Evolutionary conservation across 2,797 vertebrate species (phyloP), one percentile per base, ranked within the genome.

Genomic region (Staurois parvus): DNA sequence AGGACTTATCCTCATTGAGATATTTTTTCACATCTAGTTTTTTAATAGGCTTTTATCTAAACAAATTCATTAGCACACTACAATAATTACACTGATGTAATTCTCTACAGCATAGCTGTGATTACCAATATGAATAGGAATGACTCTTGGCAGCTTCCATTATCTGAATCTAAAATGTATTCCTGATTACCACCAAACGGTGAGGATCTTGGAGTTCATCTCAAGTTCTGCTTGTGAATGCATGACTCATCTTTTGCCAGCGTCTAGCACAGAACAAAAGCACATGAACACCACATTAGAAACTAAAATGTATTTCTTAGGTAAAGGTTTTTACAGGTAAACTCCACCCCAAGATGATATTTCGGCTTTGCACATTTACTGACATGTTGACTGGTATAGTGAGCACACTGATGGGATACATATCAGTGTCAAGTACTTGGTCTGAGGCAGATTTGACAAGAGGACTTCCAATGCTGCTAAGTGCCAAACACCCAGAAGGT

Each of bases 21-120:
- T 74, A 30, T 82, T 84, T 81, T 81, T 69, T 70, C 34, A 37
- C 82, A 76, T 48, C 62, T 69, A 48, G 66, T 69, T 76, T 19
- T 81, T 84, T 84, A 84, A 84, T 84, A 69, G 66, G 84, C 79
- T 85, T 85, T 76, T 76, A 85, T 81, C 84, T 85, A 85, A 85
- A 81, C 84, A 81, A 76, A 72, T 81, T 85, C 78, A 85, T 85
- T 85, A 85, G 70, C 66, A 52, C 67, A 3, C 19, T 40, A 15
- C 79, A 76, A 81, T 85, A 81, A 85, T 81, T 76, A 81, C 79
- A 64, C 69, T 48, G 68, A 30, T 56, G 79, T 81, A 81, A 85
- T 85, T 72, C 84, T 70, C 78, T 8, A 45, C 79, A 79, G 79
- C 52, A 30, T 56, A 70, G 66, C 72, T 13, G 26, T 85, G 78